A percentile compares a stretch with the other conserved stretches of the same genome.
These are phyloP conservation scores for Excalfactoria chinensis DNA, from an alignment of 2,113 vertebrate genomes.

Conservation along the genomic window DNA sequence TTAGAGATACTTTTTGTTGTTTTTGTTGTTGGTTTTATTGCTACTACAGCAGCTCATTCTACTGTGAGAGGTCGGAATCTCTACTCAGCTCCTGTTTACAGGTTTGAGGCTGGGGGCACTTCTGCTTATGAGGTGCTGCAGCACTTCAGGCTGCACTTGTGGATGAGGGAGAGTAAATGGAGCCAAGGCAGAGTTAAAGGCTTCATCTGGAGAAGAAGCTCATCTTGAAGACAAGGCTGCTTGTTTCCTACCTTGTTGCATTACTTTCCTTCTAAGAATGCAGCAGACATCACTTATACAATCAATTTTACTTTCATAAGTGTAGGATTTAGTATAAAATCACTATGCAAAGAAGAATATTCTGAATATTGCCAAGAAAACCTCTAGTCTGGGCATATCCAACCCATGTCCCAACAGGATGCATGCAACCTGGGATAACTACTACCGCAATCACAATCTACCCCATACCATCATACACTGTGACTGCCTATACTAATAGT, in stretches of 20 bases:
- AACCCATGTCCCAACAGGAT: too few species aligned
- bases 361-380: background rate
- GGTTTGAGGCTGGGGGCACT: background rate
- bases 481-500: too few species aligned
- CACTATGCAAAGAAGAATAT: background rate
- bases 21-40: background rate
- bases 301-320: rapidly evolving
- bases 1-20: background rate
- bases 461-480: too few species aligned
- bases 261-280: background rate
- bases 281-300: background rate
- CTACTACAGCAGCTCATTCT: background rate
- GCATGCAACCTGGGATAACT: too few species aligned
- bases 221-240: background rate
- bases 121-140: background rate
- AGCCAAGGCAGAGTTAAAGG: background rate
- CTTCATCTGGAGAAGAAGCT: background rate
- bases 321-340: background rate
- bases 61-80: background rate
- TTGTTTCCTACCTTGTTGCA: background rate
- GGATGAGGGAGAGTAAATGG: background rate
- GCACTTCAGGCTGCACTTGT: rapidly evolving
- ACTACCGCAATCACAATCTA: too few species aligned
- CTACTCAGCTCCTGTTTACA: background rate
- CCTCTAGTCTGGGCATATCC: background rate